Conservation (phyloP, 2,888 invertebrate species). For the Tigriopus californicus region DNA sequence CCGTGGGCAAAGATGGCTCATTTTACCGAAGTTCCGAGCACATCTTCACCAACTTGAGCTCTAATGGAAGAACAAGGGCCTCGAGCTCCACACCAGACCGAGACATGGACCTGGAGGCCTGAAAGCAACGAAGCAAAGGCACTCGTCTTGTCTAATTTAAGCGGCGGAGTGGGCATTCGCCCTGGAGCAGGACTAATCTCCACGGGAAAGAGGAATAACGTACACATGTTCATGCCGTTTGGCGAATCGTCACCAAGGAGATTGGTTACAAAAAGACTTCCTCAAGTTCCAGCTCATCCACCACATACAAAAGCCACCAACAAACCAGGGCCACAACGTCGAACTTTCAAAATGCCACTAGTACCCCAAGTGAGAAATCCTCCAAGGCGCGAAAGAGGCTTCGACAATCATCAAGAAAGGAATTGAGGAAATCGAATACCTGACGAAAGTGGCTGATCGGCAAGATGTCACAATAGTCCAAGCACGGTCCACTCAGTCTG, state of each 20-base stretch:
- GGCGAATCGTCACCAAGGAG: background rate
- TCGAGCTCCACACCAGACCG: too few species aligned
- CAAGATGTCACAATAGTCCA: too few species aligned
- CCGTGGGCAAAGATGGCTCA: conserved; percentile 13
- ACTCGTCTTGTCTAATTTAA: background rate
- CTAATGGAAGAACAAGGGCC: too few species aligned
- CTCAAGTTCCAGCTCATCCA: background rate
- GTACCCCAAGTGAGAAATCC: too few species aligned
- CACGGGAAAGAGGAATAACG: background rate
- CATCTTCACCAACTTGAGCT: background rate
- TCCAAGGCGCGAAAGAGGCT: background rate
- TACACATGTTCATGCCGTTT: conserved; percentile 8
- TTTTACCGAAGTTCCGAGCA: background rate
- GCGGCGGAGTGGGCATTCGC: background rate
- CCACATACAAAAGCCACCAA: conserved; percentile 1
- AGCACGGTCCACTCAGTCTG: too few species aligned
- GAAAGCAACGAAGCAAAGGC: too few species aligned
- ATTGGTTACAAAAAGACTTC: background rate
- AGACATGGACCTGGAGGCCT: background rate
- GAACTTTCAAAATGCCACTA: too few species aligned
- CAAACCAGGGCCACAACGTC: too few species aligned
- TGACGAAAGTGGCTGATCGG: background rate
- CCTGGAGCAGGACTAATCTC: conserved; percentile 4
- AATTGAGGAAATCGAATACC: background rate
- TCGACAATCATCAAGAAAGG: background rate